Conservation (phyloP, 2,797 vertebrate species). For the Pseudochirops corinnae region DNA sequence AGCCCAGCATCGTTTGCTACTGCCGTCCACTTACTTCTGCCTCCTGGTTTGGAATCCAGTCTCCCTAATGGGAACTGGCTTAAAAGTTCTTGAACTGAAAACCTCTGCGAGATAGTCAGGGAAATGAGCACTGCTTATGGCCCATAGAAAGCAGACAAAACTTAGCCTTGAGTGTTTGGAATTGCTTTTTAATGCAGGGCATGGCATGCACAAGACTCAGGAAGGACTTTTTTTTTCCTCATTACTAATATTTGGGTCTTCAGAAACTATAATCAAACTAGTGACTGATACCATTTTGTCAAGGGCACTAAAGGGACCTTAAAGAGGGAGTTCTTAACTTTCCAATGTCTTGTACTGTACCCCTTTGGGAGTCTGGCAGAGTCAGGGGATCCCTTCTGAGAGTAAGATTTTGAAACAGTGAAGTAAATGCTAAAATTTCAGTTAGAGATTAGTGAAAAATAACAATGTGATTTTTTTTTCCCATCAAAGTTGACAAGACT, state of each 20-base stretch:
- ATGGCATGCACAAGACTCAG: slow-evolving; percentile 2
- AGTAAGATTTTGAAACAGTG: not conserved
- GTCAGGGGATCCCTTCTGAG: not conserved
- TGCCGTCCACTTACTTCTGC: slow-evolving; percentile 74
- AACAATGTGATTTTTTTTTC: not conserved
- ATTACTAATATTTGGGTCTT: slow-evolving; percentile 39
- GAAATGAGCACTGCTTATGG: slow-evolving; percentile 55
- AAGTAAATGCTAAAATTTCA: not conserved
- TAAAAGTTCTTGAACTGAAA: slow-evolving; percentile 75
- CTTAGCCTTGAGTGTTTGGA: not conserved
- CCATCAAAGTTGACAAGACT: not conserved
- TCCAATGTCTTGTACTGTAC: not conserved
- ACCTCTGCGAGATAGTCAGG: slow-evolving; percentile 56
- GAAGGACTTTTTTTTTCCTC: slow-evolving; percentile 4
- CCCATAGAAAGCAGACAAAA: not conserved
- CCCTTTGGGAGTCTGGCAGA: not conserved
- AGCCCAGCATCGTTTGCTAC: slow-evolving; percentile 63
- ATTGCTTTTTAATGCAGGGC: slow-evolving; percentile 19
- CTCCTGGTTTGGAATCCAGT: slow-evolving; percentile 73
- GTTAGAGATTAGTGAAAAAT: not conserved
- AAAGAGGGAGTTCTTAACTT: not conserved
- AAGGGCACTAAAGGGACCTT: not conserved
- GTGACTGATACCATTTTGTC: not conserved
- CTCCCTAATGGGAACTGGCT: slow-evolving; percentile 58
- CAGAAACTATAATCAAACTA: slow-evolving; percentile 44